Base-by-base conservation (phyloP, 2,888 invertebrate genomes). In the Caenorhabditis sp. region DNA sequence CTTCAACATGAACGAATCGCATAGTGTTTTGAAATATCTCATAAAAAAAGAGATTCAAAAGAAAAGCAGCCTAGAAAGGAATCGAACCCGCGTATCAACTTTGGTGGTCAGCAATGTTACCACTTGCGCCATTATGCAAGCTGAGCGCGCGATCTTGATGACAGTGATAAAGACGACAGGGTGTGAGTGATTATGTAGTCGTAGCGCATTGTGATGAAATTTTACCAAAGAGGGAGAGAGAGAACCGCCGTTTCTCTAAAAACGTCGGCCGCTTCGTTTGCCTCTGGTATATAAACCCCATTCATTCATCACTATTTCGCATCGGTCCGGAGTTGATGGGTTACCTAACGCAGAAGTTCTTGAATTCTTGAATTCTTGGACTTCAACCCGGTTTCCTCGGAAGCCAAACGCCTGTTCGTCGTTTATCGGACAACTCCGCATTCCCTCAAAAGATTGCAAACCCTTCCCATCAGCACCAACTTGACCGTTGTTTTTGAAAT, bases 291-390 rank as follows among this genome's bases (percentile, higher is more conserved):
- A 63, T 44, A 63, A 63, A 12, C 63, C 8, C 41, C 26, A 26
- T 63, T 28, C 12, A 8, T 6, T 63, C 10, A 0, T n/a, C 44
- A 63, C 35, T 38, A 19, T 38, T 44, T 63, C 63, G 44, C 63
- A 16, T 41, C 63, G 63, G 63, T 63, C 63, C 63, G 63, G 26
- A 47, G 63, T 63, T n/a, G 63, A 63, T 63, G 63, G 63, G 63
- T 63, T 63, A 61, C 12, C 22, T 26, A 14, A 26, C 26, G 26
- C n/a, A n/a, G n/a, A n/a, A n/a, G n/a, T n/a, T n/a, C n/a, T n/a
- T n/a, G n/a, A n/a, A n/a, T n/a, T n/a, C n/a, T n/a, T n/a, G 26
- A 41, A 14, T 59, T 38, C 31, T 58, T 35, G 22, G 5, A 10
- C 6, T 24, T 24, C 19, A 4, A 10, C 26, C 22, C 38, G 35